Conservation (phyloP, 2,797 vertebrate genomes). For the Lophura swinhoii region DNA sequence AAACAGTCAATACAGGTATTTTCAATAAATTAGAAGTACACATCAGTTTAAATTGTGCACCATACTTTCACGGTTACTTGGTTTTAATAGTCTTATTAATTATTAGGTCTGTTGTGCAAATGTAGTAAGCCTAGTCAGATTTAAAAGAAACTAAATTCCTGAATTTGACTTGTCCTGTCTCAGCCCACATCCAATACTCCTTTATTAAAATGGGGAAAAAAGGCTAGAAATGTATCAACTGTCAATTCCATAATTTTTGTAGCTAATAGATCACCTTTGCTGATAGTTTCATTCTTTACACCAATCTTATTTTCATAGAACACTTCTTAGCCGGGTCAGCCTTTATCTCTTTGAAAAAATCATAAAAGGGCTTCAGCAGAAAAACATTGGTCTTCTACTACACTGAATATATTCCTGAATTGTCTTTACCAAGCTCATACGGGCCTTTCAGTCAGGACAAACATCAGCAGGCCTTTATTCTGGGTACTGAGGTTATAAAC, state of each 20-base stretch:
- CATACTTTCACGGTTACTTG: background rate
- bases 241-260: background rate
- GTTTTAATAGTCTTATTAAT: background rate
- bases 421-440: background rate
- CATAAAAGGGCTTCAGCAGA: background rate
- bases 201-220: background rate
- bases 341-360: background rate
- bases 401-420: background rate
- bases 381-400: background rate
- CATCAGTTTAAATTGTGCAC: background rate
- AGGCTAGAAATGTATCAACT: background rate
- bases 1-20: background rate
- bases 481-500: background rate
- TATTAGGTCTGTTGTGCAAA: background rate
- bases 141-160: background rate
- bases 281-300: background rate
- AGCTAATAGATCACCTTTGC: background rate
- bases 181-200: background rate
- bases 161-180: background rate
- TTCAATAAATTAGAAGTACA: background rate
- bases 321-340: background rate
- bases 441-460: background rate
- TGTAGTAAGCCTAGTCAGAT: background rate
- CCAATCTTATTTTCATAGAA: accelerated
- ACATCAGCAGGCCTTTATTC: background rate